Percentiles rank a stretch among this genome's conserved stretches.
Evolutionary conservation across 1,140 invertebrate genomes (phyloP).

Genomic region (Dysdera silvatica): DNA sequence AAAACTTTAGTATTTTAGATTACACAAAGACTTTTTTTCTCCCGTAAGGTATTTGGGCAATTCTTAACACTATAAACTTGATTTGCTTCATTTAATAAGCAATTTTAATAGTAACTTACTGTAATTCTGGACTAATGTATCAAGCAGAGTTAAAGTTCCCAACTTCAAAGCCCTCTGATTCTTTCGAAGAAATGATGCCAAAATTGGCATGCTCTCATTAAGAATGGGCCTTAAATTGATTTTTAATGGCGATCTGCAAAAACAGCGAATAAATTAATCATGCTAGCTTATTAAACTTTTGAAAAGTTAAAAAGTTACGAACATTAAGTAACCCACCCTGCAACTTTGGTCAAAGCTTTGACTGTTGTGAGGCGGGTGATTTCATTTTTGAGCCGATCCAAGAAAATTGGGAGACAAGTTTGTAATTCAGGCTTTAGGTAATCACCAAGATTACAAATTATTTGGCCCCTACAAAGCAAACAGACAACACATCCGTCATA

Average conservation of each 20-base stretch:
- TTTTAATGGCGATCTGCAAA: constrained; percentile 63
- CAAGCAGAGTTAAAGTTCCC: constrained; percentile 78
- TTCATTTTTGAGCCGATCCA: constrained; percentile 91
- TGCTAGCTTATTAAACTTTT: too few relatives aligned
- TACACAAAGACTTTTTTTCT: neutral
- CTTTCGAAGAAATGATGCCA: constrained; percentile 90
- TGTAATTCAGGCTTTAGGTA: constrained; percentile 64
- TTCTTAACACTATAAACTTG: neutral
- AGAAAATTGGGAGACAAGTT: constrained; percentile 82
- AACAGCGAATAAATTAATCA: neutral
- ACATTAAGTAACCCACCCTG: constrained; percentile 48
- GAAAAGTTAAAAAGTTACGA: neutral
- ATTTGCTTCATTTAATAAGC: neutral
- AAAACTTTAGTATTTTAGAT: neutral
- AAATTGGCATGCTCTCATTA: constrained; percentile 77
- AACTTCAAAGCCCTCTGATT: constrained; percentile 93
- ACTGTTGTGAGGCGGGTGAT: constrained; percentile 93
- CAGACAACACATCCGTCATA: neutral
- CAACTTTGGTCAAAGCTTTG: constrained; percentile 89
- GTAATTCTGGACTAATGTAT: constrained; percentile 82
- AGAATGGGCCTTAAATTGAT: constrained; percentile 80
- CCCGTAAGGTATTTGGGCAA: neutral
- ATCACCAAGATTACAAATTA: constrained; percentile 85
- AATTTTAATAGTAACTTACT: constrained; percentile 46
- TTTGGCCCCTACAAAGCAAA: constrained; percentile 58